Evolutionary conservation across 2,113 vertebrate species (phyloP), one percentile per base, ranked within the genome.

Genomic region (Rostratula benghalensis): DNA sequence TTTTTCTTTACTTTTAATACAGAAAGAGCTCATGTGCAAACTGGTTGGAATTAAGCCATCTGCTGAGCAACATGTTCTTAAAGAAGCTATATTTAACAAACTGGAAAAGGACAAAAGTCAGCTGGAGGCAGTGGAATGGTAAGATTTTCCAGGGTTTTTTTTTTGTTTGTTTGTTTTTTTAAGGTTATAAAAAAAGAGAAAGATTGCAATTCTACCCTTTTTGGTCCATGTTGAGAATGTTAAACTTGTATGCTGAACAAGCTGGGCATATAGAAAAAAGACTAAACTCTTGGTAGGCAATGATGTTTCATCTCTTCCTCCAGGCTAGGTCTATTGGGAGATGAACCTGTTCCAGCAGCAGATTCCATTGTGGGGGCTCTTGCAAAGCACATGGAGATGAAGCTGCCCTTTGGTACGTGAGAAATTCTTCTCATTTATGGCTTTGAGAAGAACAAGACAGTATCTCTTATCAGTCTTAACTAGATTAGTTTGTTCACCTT

Each of bases 301-400:
- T 74, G 39, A 13, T 37, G 64, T 56, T 7, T 7, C 30, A 35
- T 92, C 89, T 85, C 30, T 94, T 89, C 45, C 89, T 61, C 70
- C 94, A 99, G 99, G 98, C 98, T 99, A 61, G 99, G 98, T 56
- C 98, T 99, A 97, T 37, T 99, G 89, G 98, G 98, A 64, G 98
- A 99, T 33, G 98, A 99, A 22, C 87, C 94, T 2, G 99, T 99
- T 61, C 99, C 98, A 78, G 97, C 90, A 24, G 99, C 99, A 14
- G 98, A 98, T 60, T 99, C 98, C 27, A 84, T 99, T 43, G 97
- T 99, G 45, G 98, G 96, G 12, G 98, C 99, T 9, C 96, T 99
- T 41, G 97, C 99, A 51, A 99, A 98, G 93, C 99, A 99, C 94
- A 98, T 99, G 97, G 99, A 99, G 91, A 95, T 81, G 41, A 99